Percentiles rank a stretch among this genome's conserved stretches.
Conservation (phyloP, 2,888 invertebrate species). For the Chymomyza amoena region DNA sequence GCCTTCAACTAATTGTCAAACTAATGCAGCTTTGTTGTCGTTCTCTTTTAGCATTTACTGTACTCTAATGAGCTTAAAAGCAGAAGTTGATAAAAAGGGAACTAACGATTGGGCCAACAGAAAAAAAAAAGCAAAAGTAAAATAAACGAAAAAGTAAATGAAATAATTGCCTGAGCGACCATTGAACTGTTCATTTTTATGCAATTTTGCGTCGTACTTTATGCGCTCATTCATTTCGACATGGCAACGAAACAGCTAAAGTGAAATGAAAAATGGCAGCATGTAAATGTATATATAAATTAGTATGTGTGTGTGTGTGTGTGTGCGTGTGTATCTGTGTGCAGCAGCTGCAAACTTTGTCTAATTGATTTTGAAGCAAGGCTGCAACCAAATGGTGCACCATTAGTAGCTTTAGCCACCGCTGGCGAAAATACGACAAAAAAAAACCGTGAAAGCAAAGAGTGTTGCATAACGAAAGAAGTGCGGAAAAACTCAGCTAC, state of each 20-base stretch:
- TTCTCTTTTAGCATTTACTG: neutral
- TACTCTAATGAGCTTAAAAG: neutral
- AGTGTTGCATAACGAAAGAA: neutral
- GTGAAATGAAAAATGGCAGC: conserved; percentile 40
- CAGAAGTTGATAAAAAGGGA: neutral
- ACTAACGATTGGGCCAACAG: neutral
- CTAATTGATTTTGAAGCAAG: conserved; percentile 63
- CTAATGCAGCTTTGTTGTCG: neutral
- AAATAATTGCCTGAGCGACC: conserved; percentile 28
- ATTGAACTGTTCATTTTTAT: conserved; percentile 55
- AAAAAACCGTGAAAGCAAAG: neutral
- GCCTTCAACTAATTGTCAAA: neutral
- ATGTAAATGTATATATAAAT: neutral
- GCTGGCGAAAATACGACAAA: conserved; percentile 20
- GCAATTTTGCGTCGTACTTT: conserved; percentile 38
- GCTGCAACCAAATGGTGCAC: conserved; percentile 56
- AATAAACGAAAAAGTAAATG: neutral
- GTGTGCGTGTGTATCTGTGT: neutral
- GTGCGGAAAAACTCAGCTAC: conserved; percentile 38
- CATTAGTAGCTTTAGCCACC: conserved; percentile 61
- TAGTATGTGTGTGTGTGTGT: conserved; percentile 11
- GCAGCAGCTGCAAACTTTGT: conserved; percentile 47
- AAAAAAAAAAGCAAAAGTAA: neutral
- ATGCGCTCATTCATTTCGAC: neutral
- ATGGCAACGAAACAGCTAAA: conserved; percentile 17